Evolutionary conservation across 2,113 vertebrate species (phyloP).

Genomic region (Microcebus tavaratra): DNA sequence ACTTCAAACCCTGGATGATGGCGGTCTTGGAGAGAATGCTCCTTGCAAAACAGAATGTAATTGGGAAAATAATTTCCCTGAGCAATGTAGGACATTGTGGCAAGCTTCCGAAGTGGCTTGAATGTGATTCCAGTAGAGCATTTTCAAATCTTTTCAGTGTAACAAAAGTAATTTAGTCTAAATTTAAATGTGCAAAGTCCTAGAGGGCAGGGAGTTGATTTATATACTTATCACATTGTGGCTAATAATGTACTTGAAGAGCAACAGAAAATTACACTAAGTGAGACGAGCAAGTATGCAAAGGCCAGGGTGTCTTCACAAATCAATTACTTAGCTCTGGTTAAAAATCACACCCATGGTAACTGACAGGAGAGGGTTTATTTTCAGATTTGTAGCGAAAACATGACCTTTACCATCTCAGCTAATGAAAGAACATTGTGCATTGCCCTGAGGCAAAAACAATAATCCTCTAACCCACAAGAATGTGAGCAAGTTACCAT

Average conservation of each 20-base stretch:
- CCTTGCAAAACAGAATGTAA: neutral
- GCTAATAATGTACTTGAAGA: neutral
- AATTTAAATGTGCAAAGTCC: neutral
- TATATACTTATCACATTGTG: neutral
- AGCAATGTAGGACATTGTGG: neutral
- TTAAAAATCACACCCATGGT: neutral
- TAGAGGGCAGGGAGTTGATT: neutral
- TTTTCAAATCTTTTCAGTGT: neutral
- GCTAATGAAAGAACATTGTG: neutral
- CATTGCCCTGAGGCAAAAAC: neutral
- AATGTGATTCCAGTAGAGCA: neutral
- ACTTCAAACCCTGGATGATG: neutral
- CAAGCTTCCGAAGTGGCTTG: neutral
- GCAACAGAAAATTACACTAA: neutral
- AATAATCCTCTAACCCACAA: neutral
- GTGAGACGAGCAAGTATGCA: neutral
- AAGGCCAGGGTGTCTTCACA: slow-evolving; percentile 2
- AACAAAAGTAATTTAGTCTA: slow-evolving; percentile 19
- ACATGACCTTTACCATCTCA: neutral
- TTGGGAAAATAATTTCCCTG: neutral
- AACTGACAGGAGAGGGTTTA: neutral
- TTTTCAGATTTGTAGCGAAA: neutral
- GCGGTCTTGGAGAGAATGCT: accelerated
- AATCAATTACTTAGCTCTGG: neutral
- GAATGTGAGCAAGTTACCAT: neutral